Evolutionary conservation across 2,888 invertebrate genomes (phyloP), one percentile per base, ranked within the genome.

Genomic region (Heliothis peltigera): DNA sequence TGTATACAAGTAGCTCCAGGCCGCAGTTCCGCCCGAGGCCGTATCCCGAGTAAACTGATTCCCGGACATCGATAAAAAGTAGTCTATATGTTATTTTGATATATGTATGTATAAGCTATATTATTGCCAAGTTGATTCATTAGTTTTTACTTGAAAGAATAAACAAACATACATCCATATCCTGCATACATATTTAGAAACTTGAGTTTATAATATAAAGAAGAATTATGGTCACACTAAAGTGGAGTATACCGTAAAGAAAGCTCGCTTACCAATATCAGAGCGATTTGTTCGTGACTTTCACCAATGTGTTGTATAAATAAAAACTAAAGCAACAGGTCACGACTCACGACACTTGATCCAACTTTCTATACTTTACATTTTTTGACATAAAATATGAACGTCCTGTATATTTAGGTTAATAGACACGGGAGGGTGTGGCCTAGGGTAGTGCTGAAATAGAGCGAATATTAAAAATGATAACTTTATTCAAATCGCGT

Each of bases 271-370:
- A 25, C 22, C 28, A 57, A 68, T 64, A 53, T 55, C 55, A 59
- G 61, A 64, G 39, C 58, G 22, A 42, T 52, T 57, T 47, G 57
- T 64, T 67, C 64, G 64, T 61, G 65, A 75, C 78, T 78, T 78
- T 77, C 77, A 69, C 78, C 54, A 17, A 54, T 57, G 55, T 64
- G 64, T 69, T 68, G 55, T 57, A 52, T 71, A 78, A 74, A 78
- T 71, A 75, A 69, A 69, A 75, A 65, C 51, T 64, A 69, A 72
- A 75, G 66, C 52, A 63, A 49, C 64, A 64, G 63, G 64, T 78
- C 79, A 77, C 78, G 69, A 67, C 21, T 63, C 44, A 53, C 64
- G 53, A 48, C 64, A 66, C 28, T 49, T 46, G 48, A 55, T 43
- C 49, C 22, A 57, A 65, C 75, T 78, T 75, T 77, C 68, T 62